Base-by-base conservation (phyloP, 1,140 invertebrate species). In the Caenorhabditis brenneri region DNA sequence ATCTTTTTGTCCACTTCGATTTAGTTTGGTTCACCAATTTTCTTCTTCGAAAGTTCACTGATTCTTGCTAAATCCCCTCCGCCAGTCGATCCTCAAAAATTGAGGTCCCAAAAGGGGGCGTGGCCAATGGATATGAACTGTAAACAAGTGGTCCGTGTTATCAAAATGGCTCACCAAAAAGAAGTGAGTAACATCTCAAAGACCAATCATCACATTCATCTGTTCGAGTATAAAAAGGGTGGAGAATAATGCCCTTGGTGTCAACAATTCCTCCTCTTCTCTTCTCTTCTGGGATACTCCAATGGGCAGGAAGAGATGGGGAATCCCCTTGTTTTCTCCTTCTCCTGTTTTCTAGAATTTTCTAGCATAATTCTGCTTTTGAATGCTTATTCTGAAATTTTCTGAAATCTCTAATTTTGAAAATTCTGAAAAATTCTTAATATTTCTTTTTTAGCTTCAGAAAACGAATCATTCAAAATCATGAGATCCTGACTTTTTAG, bases 101-200 rank as follows among this genome's bases (percentile, higher is more conserved):
- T 27, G 53, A 55, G 53, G 53, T 55, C 53, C 53, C 53, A 24
- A n/a, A 55, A 55, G 24, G 53, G 24, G 53, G 53, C 53, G 53
- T 24, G 24, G 53, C 24, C 19, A 51, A 51, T n/a, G n/a, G 16
- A 2, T n/a, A n/a, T n/a, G n/a, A n/a, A 5, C 39, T 42, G 39
- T 42, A 42, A 42, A 42, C 39, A 42, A 42, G 39, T 6, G 39
- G 39, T 42, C 39, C 39, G 39, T 42, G 48, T n/a, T n/a, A n/a
- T 51, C 24, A 10, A n/a, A 27, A 55, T 55, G 53, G 53, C 53
- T 55, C 53, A 55, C 53, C 49, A 51, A n/a, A 55, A 12, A 42
- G 39, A 42, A 42, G 39, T 42, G 39, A n/a, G 53, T 55, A 55
- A 55, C 53, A n/a, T 55, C 53, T 55, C 53, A 55, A 55, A 55